These are phyloP conservation scores for Thalpophila matura DNA, from an alignment of 2,888 invertebrate genomes.

Conservation along the genomic window DNA sequence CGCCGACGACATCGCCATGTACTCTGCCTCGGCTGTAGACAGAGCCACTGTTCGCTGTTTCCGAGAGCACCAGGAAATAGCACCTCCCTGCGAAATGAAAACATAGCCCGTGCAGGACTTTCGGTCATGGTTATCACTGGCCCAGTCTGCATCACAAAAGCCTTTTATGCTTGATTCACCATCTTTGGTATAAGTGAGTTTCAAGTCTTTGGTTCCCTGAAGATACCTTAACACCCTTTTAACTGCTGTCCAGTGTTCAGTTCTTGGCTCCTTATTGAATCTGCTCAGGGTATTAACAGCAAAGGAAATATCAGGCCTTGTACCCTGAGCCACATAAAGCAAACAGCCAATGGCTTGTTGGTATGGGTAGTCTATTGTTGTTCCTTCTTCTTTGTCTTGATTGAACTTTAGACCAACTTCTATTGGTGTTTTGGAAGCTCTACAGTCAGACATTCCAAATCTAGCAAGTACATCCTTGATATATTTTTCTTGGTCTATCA, in stretches of 20 bases:
- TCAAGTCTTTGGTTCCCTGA: not conserved
- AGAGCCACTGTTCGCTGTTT: not conserved
- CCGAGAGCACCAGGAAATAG: too few species aligned
- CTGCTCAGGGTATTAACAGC: not conserved
- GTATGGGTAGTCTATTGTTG: not conserved
- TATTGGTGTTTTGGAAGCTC: constrained; percentile 10
- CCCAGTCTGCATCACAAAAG: not conserved
- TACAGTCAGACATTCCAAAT: constrained; percentile 25
- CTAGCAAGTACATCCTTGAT: constrained; percentile 4
- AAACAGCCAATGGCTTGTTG: not conserved
- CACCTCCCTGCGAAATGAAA: not conserved
- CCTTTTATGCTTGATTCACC: not conserved
- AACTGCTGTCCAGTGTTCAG: not conserved
- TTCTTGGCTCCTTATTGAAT: not conserved
- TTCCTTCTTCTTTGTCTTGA: not conserved
- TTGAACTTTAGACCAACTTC: constrained; percentile 16
- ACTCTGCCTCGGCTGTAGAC: not conserved
- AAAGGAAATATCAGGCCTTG: not conserved
- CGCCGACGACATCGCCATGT: not conserved
- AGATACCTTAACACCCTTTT: constrained; percentile 1
- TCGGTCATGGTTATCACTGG: not conserved
- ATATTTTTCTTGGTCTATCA: constrained; percentile 18
- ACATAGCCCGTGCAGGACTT: not conserved
- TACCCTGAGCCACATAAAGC: not conserved
- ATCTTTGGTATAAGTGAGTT: not conserved